Percentiles rank a stretch among this genome's conserved stretches.
Evolutionary conservation across 2,888 invertebrate genomes (phyloP).

Genomic region (Actias luna): DNA sequence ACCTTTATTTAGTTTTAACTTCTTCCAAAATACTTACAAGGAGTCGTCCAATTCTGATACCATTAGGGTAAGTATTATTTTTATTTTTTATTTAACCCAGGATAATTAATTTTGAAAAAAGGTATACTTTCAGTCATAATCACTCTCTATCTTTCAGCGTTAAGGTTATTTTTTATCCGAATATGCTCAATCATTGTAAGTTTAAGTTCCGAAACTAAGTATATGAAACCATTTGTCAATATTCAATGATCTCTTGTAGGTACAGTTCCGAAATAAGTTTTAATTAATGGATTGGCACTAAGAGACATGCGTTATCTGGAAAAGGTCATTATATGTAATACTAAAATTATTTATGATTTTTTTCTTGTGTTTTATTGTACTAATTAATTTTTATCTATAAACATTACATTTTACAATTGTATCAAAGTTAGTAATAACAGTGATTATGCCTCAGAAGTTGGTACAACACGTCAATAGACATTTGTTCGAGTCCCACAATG

Average conservation of each 20-base stretch:
- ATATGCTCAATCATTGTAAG: slow-evolving; percentile 60
- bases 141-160: slow-evolving; percentile 39
- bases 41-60: background rate
- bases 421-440: no score
- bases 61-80: background rate
- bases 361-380: no score
- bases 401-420: no score
- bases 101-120: background rate
- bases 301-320: slow-evolving; percentile 58
- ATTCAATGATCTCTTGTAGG: slow-evolving; percentile 57
- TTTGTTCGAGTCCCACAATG: no score
- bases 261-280: slow-evolving; percentile 75
- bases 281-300: slow-evolving; percentile 81
- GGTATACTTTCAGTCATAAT: slow-evolving; percentile 3
- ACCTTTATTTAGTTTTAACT: background rate
- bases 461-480: no score
- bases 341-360: no score
- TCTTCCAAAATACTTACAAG: background rate
- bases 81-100: no score
- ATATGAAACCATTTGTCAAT: slow-evolving; percentile 51
- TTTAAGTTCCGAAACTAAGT: slow-evolving; percentile 56
- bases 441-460: no score
- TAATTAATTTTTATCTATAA: no score
- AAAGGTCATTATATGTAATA: slow-evolving; percentile 21
- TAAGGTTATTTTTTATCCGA: slow-evolving; percentile 54